Evolutionary conservation across 2,797 vertebrate species (phyloP).

Genomic region (Sebastes cheni): DNA sequence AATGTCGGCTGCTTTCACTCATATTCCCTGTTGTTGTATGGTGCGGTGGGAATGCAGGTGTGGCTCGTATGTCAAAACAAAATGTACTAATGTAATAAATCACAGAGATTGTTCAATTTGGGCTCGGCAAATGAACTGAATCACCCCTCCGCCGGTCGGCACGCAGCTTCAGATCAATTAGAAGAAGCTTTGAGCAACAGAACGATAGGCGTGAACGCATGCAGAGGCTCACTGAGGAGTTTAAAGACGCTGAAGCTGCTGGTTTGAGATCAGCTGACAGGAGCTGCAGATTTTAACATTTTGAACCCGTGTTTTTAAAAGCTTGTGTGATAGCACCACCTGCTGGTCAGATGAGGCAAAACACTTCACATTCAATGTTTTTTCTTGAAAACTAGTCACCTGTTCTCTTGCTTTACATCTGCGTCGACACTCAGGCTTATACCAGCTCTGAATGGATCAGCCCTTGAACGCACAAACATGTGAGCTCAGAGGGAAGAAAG

Average conservation of each 20-base stretch:
- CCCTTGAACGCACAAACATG: background rate
- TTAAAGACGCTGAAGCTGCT: background rate
- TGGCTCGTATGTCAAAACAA: background rate
- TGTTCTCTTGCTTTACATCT: background rate
- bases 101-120: background rate
- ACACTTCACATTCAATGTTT: no score
- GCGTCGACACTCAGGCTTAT: background rate
- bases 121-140: background rate
- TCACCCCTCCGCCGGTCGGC: background rate
- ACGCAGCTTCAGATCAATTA: background rate
- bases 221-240: background rate
- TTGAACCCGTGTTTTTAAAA: background rate
- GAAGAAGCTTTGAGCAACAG: background rate
- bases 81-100: background rate
- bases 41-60: background rate
- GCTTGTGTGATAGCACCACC: constrained; percentile 26
- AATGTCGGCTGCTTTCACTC: background rate
- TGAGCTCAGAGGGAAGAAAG: background rate
- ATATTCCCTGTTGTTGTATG: background rate
- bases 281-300: background rate
- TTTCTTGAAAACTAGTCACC: no score
- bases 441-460: background rate
- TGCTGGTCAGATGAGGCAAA: constrained; percentile 31
- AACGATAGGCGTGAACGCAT: background rate
- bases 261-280: constrained; percentile 21